These are phyloP conservation scores for Caenorhabditis sp. DNA, from an alignment of 2,888 invertebrate genomes.

Conservation along the genomic window DNA sequence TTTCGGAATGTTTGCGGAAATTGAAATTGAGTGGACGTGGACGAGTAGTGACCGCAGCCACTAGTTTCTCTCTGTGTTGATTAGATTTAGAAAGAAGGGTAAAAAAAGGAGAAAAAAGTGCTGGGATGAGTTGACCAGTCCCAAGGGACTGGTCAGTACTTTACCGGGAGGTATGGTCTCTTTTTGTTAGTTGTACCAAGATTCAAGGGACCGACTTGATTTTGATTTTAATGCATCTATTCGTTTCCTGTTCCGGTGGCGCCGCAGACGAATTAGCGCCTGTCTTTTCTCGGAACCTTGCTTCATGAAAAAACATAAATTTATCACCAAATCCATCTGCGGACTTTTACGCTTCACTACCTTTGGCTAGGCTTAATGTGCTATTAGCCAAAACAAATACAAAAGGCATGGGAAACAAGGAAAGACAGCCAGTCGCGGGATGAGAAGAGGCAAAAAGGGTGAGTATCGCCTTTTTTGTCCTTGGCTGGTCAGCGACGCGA, in stretches of 20 bases:
- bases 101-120: conserved; percentile 31
- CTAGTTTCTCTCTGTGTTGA: conserved; percentile 41
- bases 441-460: conserved; percentile 3
- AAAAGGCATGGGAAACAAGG: conserved; percentile 53
- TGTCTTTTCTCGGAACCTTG: conserved; percentile 3
- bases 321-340: conserved; percentile 56
- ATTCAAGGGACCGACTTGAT: too few species aligned
- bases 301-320: conserved; percentile 29
- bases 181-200: too few species aligned
- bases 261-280: conserved; percentile 9
- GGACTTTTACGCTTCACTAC: conserved; percentile 50
- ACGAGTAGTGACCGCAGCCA: conserved; percentile 41
- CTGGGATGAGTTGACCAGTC: conserved; percentile 44
- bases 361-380: conserved; percentile 50
- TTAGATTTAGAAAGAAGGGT: conserved; percentile 31
- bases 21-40: conserved; percentile 51
- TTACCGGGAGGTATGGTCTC: not conserved
- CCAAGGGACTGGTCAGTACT: conserved; percentile 11
- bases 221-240: not conserved
- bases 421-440: not conserved
- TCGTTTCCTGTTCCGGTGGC: conserved; percentile 20
- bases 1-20: conserved; percentile 53
- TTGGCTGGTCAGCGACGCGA: conserved; percentile 62
- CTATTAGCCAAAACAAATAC: conserved; percentile 57
- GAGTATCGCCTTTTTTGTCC: conserved; percentile 42